Evolutionary conservation across 2,888 invertebrate species (phyloP).

Genomic region (Diachrysia chrysitis): DNA sequence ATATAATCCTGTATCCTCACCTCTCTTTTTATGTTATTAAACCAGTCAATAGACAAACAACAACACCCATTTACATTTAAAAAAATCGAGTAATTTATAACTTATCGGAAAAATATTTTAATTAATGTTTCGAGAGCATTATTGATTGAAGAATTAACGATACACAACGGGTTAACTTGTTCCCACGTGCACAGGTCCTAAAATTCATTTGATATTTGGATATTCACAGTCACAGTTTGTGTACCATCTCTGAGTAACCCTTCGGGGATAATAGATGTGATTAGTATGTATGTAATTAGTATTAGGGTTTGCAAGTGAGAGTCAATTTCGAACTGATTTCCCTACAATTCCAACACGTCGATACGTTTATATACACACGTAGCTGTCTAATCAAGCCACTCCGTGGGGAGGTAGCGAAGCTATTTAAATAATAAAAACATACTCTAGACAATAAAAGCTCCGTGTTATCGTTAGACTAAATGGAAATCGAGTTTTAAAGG

Average conservation of each 20-base stretch:
- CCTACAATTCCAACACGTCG: slow-evolving; percentile 14
- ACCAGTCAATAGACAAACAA: not conserved
- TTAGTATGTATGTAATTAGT: slow-evolving; percentile 8
- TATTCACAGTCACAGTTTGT: slow-evolving; percentile 1
- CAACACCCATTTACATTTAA: not conserved
- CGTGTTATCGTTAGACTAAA: slow-evolving; percentile 37
- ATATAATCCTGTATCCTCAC: too few species aligned
- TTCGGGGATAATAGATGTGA: slow-evolving; percentile 2
- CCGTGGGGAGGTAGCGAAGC: slow-evolving; percentile 32
- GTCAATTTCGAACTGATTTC: slow-evolving; percentile 26
- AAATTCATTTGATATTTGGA: slow-evolving; percentile 1
- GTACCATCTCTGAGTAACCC: not conserved
- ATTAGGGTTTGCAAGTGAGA: slow-evolving; percentile 11
- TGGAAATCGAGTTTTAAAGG: slow-evolving; percentile 29
- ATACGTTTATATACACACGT: slow-evolving; percentile 12
- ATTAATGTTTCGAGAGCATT: not conserved
- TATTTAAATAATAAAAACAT: slow-evolving; percentile 57
- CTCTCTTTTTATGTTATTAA: not conserved
- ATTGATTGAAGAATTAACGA: not conserved
- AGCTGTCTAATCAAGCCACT: slow-evolving; percentile 28
- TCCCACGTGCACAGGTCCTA: not conserved
- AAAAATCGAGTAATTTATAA: not conserved
- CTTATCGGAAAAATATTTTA: not conserved
- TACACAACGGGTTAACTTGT: not conserved
- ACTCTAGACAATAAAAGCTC: slow-evolving; percentile 39